Conservation (phyloP, 1,140 invertebrate genomes). For the Gyrodactylus bullatarudis region DNA sequence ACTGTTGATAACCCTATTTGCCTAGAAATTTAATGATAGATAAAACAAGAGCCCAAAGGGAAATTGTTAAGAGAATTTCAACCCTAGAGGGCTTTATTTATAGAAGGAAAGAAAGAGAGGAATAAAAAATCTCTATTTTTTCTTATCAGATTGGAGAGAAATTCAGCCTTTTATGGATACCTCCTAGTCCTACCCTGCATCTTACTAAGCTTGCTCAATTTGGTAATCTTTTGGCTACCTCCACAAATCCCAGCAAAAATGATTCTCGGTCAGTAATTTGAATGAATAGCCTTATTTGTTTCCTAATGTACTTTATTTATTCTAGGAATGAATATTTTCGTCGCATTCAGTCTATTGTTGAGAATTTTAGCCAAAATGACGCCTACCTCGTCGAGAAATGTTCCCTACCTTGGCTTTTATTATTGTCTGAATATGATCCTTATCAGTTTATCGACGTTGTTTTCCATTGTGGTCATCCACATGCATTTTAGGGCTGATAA, state of each 20-base stretch:
- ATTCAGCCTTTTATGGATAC: constrained; percentile 11
- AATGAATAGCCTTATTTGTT: neutral
- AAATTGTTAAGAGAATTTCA: too few relatives aligned
- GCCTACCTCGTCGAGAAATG: neutral
- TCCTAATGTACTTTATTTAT: neutral
- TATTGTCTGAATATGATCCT: constrained; percentile 12
- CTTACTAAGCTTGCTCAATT: constrained; percentile 16
- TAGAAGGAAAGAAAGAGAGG: neutral
- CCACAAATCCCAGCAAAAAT: constrained; percentile 21
- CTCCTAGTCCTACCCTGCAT: constrained; percentile 12
- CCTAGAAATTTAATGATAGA: too few relatives aligned
- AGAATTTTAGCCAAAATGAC: constrained; percentile 9
- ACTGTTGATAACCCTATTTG: too few relatives aligned
- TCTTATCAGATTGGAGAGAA: constrained; percentile 4
- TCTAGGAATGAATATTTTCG: constrained; percentile 10
- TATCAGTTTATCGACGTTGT: constrained; percentile 12
- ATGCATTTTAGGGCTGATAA: constrained; percentile 11
- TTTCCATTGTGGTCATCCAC: constrained; percentile 12
- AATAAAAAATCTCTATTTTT: neutral
- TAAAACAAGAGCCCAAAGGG: too few relatives aligned
- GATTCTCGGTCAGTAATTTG: constrained; percentile 15
- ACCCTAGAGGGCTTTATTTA: neutral
- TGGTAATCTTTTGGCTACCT: constrained; percentile 21
- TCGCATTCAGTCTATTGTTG: constrained; percentile 10
- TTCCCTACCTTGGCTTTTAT: constrained; percentile 10